Evolutionary conservation across 2,888 invertebrate species (phyloP).

Genomic region (Ganaspis brasiliensis): DNA sequence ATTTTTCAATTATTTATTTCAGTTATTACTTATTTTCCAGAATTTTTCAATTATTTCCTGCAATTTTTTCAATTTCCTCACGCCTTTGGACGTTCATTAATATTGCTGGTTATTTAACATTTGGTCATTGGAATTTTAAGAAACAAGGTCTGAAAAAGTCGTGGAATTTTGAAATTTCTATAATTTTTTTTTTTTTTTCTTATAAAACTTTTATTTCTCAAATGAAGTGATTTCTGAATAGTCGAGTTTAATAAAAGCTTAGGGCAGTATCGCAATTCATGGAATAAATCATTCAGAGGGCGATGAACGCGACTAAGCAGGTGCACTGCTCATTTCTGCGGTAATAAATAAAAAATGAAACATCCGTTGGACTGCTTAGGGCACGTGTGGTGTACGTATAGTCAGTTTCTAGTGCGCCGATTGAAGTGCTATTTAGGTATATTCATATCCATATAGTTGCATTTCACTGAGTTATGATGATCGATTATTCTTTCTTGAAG

Average conservation of each 20-base stretch:
- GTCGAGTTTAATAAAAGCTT: conserved; percentile 3
- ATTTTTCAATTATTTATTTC: no score
- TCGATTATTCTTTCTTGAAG: conserved; percentile 35
- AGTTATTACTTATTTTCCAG: no score
- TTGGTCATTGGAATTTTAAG: no score
- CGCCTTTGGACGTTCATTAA: no score
- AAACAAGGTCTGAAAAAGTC: no score
- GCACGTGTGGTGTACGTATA: conserved; percentile 7
- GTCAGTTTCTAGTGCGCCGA: conserved; percentile 3
- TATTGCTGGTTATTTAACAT: no score
- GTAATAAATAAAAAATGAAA: conserved; percentile 41
- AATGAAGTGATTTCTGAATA: neutral
- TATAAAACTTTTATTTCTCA: no score
- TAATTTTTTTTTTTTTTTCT: no score
- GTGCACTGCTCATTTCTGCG: conserved; percentile 32
- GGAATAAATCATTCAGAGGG: conserved; percentile 41
- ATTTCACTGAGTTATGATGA: conserved; percentile 6
- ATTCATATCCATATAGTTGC: neutral
- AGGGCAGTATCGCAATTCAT: conserved; percentile 7
- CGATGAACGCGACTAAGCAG: conserved; percentile 43
- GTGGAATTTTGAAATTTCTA: no score
- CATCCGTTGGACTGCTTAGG: neutral
- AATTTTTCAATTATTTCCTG: no score
- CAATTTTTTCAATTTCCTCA: no score
- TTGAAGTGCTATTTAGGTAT: conserved; percentile 30